A percentile compares a stretch with the other conserved stretches of the same genome.
phyloP scores from a whole-genome alignment of 2,113 vertebrate species.

The Ardeotis arabs region DNA sequence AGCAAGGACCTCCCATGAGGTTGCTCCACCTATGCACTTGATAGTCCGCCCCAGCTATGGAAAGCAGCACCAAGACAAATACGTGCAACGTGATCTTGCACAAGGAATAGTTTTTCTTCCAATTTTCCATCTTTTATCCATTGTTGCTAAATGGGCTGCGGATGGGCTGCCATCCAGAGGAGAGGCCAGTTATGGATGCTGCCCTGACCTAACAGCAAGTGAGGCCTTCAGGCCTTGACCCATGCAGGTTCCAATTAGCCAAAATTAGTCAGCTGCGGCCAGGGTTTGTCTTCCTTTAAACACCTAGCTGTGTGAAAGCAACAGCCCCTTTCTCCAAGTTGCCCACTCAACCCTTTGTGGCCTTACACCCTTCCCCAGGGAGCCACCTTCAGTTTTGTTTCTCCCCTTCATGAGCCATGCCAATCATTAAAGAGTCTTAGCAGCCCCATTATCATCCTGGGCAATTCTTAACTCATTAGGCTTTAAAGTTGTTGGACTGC shows the following conservation, averaged over 20 bases:
- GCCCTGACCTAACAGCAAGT: slow-evolving; percentile 58
- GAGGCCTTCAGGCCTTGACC: slow-evolving; percentile 72
- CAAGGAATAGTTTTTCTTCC: not conserved
- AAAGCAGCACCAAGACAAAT: not conserved
- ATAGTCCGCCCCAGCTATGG: not conserved
- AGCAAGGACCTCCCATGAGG: not conserved
- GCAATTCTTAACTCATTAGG: slow-evolving; percentile 74
- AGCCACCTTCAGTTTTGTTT: slow-evolving; percentile 52
- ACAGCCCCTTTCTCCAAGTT: slow-evolving; percentile 20
- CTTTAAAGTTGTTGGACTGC: slow-evolving; percentile 60
- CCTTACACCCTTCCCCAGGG: slow-evolving; percentile 18
- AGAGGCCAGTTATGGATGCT: slow-evolving; percentile 61
- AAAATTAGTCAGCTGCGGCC: slow-evolving; percentile 79
- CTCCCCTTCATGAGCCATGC: slow-evolving; percentile 62
- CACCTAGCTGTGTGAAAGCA: slow-evolving; percentile 73
- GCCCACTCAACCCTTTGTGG: slow-evolving; percentile 53
- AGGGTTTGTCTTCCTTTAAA: slow-evolving; percentile 67
- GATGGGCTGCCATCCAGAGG: not conserved
- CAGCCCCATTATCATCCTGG: slow-evolving; percentile 52
- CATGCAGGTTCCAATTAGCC: slow-evolving; percentile 85
- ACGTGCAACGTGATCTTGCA: not conserved
- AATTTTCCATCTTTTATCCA: not conserved
- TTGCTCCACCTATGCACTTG: not conserved
- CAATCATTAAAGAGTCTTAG: slow-evolving; percentile 70
- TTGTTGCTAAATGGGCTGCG: not conserved